Base-by-base conservation (phyloP, 2,888 invertebrate genomes). In the Rhagophthalmus giganteus region DNA sequence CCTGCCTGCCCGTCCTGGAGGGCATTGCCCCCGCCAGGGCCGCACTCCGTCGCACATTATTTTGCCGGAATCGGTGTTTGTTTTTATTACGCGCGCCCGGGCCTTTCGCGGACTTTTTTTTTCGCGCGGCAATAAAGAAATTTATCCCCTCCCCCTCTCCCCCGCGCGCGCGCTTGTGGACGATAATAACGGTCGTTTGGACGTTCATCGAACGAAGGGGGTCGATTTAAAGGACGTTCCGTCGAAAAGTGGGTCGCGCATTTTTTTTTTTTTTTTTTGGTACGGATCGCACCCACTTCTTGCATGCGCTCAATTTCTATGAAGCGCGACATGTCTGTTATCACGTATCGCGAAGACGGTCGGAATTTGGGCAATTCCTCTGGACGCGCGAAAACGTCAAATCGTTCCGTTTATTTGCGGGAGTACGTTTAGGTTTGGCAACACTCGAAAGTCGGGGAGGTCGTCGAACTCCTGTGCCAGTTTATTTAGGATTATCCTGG, bases 21-120 rank as follows among this genome's bases (percentile, higher is more conserved):
- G 53, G 31, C 53, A 37, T 40, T 53, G 53, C 35, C 40, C 53
- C 34, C 47, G 40, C 47, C 53, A 53, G 53, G 47, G 53, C 53
- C 53, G 53, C 25, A 53, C 42, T 40, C 13, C 35, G 12, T 26
- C 34, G 31, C 35, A 27, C 38, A 24, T 39, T 33, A 38, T 39
- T 37, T 32, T 33, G 33, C 24, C 31, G 38, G 47, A 48, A 48
- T 40, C 34, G 10, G 44, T 44, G 40, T 40, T 48, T 40, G 47
- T 40, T 48, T 40, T 40, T 47, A 31, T 39, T 34, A 28, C 16
- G 20, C 13, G 28, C 41, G 16, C 35, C n/a, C n/a, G n/a, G 13
- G 26, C 24, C 24, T 34, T 34, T 34, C n/a, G n/a, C n/a, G n/a
- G n/a, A n/a, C n/a, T n/a, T n/a, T n/a, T n/a, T n/a, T n/a, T n/a